Evolutionary conservation across 2,113 vertebrate species (phyloP).

Genomic region (Balaenoptera acutorostrata): DNA sequence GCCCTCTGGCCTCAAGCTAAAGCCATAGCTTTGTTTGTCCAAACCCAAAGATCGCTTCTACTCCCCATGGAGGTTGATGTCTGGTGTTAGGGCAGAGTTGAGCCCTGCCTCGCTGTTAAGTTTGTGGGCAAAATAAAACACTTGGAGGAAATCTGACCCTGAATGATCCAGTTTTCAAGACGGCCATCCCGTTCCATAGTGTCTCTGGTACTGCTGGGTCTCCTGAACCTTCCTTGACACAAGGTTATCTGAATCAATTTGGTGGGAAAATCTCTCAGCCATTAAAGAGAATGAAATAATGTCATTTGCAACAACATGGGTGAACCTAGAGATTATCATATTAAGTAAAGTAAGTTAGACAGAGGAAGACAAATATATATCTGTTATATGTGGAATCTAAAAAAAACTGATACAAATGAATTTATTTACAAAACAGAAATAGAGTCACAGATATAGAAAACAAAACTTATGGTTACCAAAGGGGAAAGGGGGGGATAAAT

Average conservation of each 20-base stretch:
- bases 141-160: not conserved
- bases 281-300: no score
- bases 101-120: not conserved
- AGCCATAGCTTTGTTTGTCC: not conserved
- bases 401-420: no score
- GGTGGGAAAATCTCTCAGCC: not conserved
- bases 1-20: not conserved
- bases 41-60: not conserved
- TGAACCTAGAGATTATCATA: no score
- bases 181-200: rapidly evolving
- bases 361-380: no score
- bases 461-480: no score
- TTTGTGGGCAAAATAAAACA: not conserved
- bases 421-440: no score
- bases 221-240: not conserved
- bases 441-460: no score
- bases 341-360: no score
- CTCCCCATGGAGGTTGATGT: rapidly evolving
- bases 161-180: not conserved
- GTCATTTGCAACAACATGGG: no score
- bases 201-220: no score
- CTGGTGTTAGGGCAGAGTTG: not conserved
- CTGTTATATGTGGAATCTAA: no score
- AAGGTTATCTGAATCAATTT: not conserved
- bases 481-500: no score